Conservation (phyloP, 2,888 invertebrate species). For the Balanococcus diminutus region DNA sequence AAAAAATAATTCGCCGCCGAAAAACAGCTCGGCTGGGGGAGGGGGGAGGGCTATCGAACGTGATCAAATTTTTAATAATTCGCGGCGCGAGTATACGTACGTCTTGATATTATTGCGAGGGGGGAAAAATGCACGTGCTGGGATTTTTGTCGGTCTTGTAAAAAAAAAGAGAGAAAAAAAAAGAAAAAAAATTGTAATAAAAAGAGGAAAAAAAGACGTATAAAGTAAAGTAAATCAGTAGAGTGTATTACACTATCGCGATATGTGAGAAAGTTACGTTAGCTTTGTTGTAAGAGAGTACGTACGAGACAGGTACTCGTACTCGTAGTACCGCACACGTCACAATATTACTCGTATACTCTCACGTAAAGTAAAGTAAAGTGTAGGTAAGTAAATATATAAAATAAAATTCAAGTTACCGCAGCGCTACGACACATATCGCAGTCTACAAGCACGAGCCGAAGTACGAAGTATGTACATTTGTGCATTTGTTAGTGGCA, state of each 20-base stretch:
- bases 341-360: neutral
- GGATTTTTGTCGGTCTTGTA: neutral
- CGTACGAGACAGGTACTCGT: neutral
- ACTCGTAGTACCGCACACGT: neutral
- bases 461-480: neutral
- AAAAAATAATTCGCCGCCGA: neutral
- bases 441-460: neutral
- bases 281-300: neutral
- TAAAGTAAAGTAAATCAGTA: neutral
- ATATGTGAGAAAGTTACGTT: neutral
- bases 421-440: constrained; percentile 11
- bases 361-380: no score
- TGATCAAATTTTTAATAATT: neutral
- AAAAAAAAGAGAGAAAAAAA: no score
- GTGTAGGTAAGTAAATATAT: neutral
- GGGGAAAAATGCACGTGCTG: neutral
- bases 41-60: neutral
- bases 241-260: neutral
- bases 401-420: constrained; percentile 3
- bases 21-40: neutral
- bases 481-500: neutral
- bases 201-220: neutral
- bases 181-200: no score
- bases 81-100: neutral
- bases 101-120: neutral